Conservation (phyloP, 35 echinoderm and acorn worm genomes). For the Holothuria glaberrima region DNA sequence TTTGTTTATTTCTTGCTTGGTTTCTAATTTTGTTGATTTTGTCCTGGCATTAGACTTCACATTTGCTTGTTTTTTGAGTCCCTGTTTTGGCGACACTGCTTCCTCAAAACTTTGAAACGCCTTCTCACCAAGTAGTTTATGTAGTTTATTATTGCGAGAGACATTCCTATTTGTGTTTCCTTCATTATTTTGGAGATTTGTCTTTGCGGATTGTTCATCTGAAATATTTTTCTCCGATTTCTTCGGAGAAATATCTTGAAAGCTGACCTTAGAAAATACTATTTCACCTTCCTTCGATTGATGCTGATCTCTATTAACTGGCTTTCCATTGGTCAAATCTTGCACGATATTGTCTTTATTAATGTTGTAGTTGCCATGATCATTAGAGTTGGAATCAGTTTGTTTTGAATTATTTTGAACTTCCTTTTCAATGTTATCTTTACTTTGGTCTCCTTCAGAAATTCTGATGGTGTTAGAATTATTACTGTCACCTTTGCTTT, state of each 20-base stretch:
- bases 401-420: neutral
- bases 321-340: neutral
- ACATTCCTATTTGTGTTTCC: neutral
- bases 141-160: slow-evolving; percentile 36
- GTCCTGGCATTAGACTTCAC: neutral
- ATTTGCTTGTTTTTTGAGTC: neutral
- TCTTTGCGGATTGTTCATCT: neutral
- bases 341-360: neutral
- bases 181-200: neutral
- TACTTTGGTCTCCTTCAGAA: too few relatives aligned
- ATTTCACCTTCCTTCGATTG: neutral
- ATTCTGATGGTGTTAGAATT: neutral
- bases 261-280: neutral
- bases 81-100: neutral
- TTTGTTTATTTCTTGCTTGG: neutral
- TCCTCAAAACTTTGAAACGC: slow-evolving; percentile 32
- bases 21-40: neutral
- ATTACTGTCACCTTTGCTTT: neutral
- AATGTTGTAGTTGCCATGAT: too few relatives aligned
- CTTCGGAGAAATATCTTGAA: neutral
- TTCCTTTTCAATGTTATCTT: neutral
- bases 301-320: neutral
- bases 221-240: neutral
- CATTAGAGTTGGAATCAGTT: neutral
- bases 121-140: slow-evolving; percentile 18